Percentiles rank a stretch among this genome's conserved stretches.
Evolutionary conservation across 2,113 vertebrate species (phyloP).

Genomic region (Mirza zaza): DNA sequence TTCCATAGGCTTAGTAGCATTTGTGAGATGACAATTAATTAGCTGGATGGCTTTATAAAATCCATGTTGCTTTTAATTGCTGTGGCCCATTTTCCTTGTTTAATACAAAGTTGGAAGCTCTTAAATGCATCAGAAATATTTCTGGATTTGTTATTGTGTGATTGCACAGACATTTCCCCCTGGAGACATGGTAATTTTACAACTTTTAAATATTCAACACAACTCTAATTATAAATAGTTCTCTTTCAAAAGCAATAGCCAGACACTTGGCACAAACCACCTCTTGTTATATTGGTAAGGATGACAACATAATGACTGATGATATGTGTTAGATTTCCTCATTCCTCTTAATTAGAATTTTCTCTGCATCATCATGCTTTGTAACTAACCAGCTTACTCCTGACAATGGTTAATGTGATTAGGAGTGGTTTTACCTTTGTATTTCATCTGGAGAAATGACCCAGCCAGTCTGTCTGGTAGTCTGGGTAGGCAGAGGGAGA

Average conservation of each 20-base stretch:
- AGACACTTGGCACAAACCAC: slow-evolving; percentile 42
- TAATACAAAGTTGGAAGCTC: slow-evolving; percentile 1
- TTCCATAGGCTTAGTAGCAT: background rate
- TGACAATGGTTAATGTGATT: slow-evolving; percentile 37
- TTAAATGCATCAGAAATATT: slow-evolving; percentile 47
- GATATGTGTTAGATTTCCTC: slow-evolving; percentile 43
- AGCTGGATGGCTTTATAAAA: background rate
- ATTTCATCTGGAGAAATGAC: background rate
- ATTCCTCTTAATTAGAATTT: slow-evolving; percentile 69
- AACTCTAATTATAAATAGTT: slow-evolving; percentile 66
- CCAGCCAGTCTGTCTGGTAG: background rate
- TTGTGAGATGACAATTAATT: slow-evolving; percentile 37
- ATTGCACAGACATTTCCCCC: slow-evolving; percentile 21
- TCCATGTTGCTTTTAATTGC: slow-evolving; percentile 21
- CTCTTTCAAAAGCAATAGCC: slow-evolving; percentile 47
- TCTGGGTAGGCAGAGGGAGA: background rate
- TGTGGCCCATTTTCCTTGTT: slow-evolving; percentile 16
- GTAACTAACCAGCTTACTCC: slow-evolving; percentile 30
- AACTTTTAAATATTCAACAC: slow-evolving; percentile 72
- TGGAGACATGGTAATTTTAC: slow-evolving; percentile 55
- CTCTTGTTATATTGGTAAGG: slow-evolving; percentile 25
- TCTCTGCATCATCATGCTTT: slow-evolving; percentile 41
- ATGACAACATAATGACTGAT: slow-evolving; percentile 64
- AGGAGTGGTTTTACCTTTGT: background rate
- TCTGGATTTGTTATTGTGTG: slow-evolving; percentile 30